Base-by-base conservation (phyloP, 2,888 invertebrate species). In the Acronicta aceris region DNA sequence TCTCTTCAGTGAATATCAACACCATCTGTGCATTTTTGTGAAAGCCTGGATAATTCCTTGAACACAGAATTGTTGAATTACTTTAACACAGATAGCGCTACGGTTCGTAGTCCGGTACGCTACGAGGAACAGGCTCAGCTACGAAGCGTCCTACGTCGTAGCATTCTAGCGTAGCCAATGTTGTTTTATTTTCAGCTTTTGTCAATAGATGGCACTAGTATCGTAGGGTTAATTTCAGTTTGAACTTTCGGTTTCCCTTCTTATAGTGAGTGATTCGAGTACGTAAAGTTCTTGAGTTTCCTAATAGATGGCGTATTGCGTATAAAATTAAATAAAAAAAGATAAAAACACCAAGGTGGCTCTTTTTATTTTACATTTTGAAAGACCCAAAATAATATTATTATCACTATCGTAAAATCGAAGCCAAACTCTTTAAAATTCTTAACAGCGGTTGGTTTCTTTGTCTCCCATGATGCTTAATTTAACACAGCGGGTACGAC, bases 81-180 rank as follows among this genome's bases (percentile, higher is more conserved):
- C 5, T 43, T 12, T 9, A 8, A 27, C 17, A 41, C 48, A 69
- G 65, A 61, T 66, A 58, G 40, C 58, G 54, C 60, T 73, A 66
- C 56, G 56, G 4, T 21, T 41, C 43, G 70, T 61, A 66, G 58
- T 38, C n/a, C 6, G 38, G n/a, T 38, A 0, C 5, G 25, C 63
- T 64, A 70, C 74, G 71, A 69, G 57, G 2, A 21, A 4, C 21
- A 21, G 21, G 21, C 21, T 21, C 21, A 3, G 21, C 21, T 21
- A 21, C 21, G 21, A 21, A 4, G 21, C 21, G 4, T 4, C 51
- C 62, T 75, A 67, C 76, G 59, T 10, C 57, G 69, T 59, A 46
- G 45, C 57, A 36, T 63, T 62, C 40, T 21, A 52, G 30, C 25
- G 41, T 45, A 16, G 10, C 9, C 7, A 21, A 6, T 5, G 5